Conservation (phyloP, 92 coral and sea anemone genomes). For the Pocillopora meandrina region DNA sequence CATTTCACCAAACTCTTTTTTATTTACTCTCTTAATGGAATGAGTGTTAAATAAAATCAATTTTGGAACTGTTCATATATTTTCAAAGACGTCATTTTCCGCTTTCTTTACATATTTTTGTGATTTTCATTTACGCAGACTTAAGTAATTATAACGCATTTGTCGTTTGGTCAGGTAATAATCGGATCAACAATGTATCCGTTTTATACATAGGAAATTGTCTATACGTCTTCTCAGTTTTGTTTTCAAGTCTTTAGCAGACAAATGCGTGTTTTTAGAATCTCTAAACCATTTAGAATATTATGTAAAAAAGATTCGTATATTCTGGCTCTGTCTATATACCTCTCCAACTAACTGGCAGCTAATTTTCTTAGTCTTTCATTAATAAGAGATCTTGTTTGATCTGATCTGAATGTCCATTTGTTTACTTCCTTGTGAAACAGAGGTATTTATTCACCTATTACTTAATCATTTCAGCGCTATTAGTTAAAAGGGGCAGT, state of each 20-base stretch:
- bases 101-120: slow-evolving; percentile 6
- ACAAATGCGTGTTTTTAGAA: too few species aligned
- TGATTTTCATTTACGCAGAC: not conserved
- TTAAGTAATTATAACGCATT: not conserved
- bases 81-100: not conserved
- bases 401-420: slow-evolving; percentile 11
- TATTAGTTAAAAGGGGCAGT: slow-evolving; percentile 32
- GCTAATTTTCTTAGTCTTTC: slow-evolving; percentile 20
- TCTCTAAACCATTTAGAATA: too few species aligned
- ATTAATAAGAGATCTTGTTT: slow-evolving; percentile 32
- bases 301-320: too few species aligned
- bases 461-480: slow-evolving; percentile 41
- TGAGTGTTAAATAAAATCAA: slow-evolving; percentile 19
- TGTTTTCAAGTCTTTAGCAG: not conserved
- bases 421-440: slow-evolving; percentile 43
- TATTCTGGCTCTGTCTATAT: too few species aligned
- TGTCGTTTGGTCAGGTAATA: not conserved
- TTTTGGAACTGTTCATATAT: slow-evolving; percentile 8
- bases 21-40: slow-evolving; percentile 22
- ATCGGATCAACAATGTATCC: not conserved
- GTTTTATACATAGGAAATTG: not conserved
- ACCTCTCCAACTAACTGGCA: not conserved
- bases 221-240: not conserved
- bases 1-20: slow-evolving; percentile 36
- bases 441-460: slow-evolving; percentile 23